Percentiles rank a stretch among this genome's conserved stretches.
Conservation (phyloP, 2,888 invertebrate species). For the Aphidoletes aphidimyza region DNA sequence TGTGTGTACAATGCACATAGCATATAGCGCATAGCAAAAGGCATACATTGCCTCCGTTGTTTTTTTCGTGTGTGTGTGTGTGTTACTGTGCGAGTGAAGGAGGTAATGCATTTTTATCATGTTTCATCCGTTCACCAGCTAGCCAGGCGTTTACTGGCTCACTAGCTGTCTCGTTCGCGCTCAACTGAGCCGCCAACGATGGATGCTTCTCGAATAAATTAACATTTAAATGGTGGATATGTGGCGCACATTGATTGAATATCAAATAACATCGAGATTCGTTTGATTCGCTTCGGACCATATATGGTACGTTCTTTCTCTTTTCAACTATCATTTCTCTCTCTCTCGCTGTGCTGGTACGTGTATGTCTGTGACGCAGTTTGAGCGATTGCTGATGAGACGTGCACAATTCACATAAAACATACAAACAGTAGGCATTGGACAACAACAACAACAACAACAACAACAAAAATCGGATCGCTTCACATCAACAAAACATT, state of each 20-base stretch:
- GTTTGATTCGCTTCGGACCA: not conserved
- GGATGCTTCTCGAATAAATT: conserved; percentile 49
- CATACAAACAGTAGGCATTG: too few relatives aligned
- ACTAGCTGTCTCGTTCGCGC: not conserved
- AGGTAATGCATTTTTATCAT: conserved; percentile 41
- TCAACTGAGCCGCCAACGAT: not conserved
- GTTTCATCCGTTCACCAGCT: not conserved
- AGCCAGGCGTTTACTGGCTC: not conserved
- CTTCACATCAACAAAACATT: not conserved
- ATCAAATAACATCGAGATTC: conserved; percentile 14
- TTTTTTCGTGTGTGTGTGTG: too few relatives aligned
- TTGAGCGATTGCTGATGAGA: conserved; percentile 40
- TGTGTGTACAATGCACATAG: not conserved
- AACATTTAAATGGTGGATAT: conserved; percentile 46
- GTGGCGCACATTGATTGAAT: conserved; percentile 51
- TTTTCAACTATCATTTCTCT: not conserved
- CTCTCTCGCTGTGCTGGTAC: not conserved
- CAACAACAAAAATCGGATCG: not conserved
- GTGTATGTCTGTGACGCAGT: not conserved
- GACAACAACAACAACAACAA: too few relatives aligned
- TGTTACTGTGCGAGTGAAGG: too few relatives aligned
- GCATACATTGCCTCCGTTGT: too few relatives aligned
- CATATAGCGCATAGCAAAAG: too few relatives aligned
- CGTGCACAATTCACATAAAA: conserved; percentile 37
- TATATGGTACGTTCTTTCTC: not conserved